phyloP scores from a whole-genome alignment of 1,140 invertebrate genomes.

The Trachelipus rathkii region DNA sequence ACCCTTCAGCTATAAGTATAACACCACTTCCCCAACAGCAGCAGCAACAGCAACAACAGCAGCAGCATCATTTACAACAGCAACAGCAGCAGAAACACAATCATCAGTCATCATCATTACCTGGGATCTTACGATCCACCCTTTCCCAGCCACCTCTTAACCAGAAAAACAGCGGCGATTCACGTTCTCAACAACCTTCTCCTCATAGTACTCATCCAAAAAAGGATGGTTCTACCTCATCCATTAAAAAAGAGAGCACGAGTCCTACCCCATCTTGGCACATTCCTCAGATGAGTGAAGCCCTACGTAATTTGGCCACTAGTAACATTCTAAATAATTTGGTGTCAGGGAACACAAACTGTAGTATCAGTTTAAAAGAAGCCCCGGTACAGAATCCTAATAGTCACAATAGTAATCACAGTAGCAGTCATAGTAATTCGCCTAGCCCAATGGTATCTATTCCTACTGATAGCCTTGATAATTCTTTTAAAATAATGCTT shows the following conservation, averaged over 20 bases:
- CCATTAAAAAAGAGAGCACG: conserved; percentile 46
- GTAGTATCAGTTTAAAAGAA: conserved; percentile 8
- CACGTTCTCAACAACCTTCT: conserved; percentile 45
- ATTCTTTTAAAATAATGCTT: conserved; percentile 44
- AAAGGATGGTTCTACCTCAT: neutral
- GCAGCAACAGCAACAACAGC: conserved; percentile 45
- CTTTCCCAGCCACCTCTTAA: conserved; percentile 34
- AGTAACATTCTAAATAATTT: conserved; percentile 3
- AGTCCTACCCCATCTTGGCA: conserved; percentile 44
- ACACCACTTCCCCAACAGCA: conserved; percentile 18
- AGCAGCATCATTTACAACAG: conserved; percentile 45
- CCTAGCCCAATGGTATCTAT: conserved; percentile 44
- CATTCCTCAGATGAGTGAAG: conserved; percentile 35
- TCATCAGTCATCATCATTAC: conserved; percentile 21
- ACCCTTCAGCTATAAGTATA: conserved; percentile 27
- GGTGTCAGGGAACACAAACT: neutral
- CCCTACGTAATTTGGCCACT: neutral
- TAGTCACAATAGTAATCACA: conserved; percentile 12
- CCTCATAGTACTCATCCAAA: conserved; percentile 46
- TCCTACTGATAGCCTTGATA: conserved; percentile 38
- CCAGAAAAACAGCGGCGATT: conserved; percentile 26
- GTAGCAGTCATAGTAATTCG: conserved; percentile 4
- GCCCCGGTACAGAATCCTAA: conserved; percentile 21
- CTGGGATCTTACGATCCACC: conserved; percentile 34
- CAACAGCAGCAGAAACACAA: conserved; percentile 26